Base-by-base conservation (phyloP, 2,113 vertebrate species). In the Morphnarchus princeps region DNA sequence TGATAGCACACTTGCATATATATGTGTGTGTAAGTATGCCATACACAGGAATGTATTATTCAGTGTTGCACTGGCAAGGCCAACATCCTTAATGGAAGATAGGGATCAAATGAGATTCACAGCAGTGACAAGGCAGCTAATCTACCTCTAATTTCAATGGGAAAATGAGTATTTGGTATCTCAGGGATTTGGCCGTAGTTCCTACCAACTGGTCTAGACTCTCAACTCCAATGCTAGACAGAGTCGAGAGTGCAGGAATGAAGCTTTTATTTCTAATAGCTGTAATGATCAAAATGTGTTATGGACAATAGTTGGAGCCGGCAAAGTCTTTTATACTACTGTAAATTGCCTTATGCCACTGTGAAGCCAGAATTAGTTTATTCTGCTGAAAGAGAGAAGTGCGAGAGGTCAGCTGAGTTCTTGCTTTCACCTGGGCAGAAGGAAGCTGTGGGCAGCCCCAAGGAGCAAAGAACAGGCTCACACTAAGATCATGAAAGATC, bases 1-100 rank as follows among this genome's bases (percentile, higher is more conserved):
- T 40, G 22, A 55, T 22, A 55, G 22, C 45, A 66, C 10, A 14
- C 19, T 62, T 47, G 45, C 24, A n/a, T n/a, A 58, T 18, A 18
- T n/a, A 32, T 0, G 0, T 40, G 31, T 57, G 17, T 13, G 22
- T n/a, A 26, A 13, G 19, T 45, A 19, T 55, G 34, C 5, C 9
- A 32, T 21, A n/a, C 29, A 20, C 5, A 74, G 25, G 12, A 16
- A 43, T 11, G 5, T 45, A 34, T 58, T 52, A 61, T 47, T 58
- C n/a, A 26, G 14, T 45, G 50, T 62, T 77, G 36, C 8, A 28
- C n/a, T 67, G 28, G n/a, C 28, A 82, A 78, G 54, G 21, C 9
- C 52, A 57, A 21, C 3, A n/a, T 32, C 38, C 49, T 76, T 54
- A 81, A 63, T 65, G 57, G 26, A 59, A 76, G 25, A 7, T 70